A percentile compares a stretch with the other conserved stretches of the same genome.
These are phyloP conservation scores for Oncorhynchus gorbuscha DNA, from an alignment of 2,113 vertebrate species.

Conservation along the genomic window DNA sequence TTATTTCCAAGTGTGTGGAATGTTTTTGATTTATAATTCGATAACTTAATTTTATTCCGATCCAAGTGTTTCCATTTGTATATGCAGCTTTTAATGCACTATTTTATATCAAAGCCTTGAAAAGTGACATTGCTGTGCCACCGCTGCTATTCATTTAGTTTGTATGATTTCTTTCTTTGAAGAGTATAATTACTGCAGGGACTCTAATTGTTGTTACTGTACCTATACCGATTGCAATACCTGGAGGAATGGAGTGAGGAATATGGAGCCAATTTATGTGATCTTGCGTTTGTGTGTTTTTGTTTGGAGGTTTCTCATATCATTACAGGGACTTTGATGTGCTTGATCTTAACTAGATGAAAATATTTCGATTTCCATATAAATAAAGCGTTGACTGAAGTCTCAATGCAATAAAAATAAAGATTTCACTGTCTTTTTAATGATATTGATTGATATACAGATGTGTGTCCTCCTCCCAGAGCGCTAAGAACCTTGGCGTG, in stretches of 20 bases:
- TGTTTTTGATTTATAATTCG: background rate
- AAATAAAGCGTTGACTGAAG: constrained; percentile 2
- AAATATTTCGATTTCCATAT: too few species aligned
- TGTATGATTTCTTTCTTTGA: background rate
- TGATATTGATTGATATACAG: background rate
- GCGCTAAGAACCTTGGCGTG: too few species aligned
- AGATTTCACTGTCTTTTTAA: background rate
- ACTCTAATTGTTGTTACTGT: background rate
- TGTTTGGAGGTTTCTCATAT: constrained; percentile 6
- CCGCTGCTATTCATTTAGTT: background rate
- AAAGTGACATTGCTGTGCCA: constrained; percentile 25
- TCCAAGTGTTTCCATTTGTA: background rate
- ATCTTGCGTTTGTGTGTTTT: constrained; percentile 40
- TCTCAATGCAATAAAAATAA: constrained; percentile 50
- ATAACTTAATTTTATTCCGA: background rate
- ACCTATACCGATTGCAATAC: constrained; percentile 19
- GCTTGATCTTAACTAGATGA: constrained; percentile 4
- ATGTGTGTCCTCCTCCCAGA: too few species aligned
- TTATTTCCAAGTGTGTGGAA: background rate
- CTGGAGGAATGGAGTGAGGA: background rate
- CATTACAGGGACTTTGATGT: constrained; percentile 6
- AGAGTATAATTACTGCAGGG: background rate
- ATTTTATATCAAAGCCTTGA: background rate
- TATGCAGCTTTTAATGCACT: background rate
- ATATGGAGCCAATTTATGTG: background rate